Conservation (phyloP, 2,888 invertebrate genomes). For the Sussaba pulchella region DNA sequence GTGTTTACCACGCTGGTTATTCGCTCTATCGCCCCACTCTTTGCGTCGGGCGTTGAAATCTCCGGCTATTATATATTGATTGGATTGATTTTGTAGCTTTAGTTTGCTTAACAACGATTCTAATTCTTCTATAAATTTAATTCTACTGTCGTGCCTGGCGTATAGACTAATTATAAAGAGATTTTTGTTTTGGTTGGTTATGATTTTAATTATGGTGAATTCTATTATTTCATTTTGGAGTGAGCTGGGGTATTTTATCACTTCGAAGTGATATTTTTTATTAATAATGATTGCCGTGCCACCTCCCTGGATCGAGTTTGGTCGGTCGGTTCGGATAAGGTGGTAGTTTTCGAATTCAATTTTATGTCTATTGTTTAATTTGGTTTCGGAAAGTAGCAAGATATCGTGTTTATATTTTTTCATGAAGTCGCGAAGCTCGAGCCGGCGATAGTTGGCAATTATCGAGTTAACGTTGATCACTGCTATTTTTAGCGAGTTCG, state of each 20-base stretch:
- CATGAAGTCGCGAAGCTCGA: slow-evolving; percentile 11
- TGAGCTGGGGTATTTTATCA: neutral
- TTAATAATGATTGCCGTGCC: slow-evolving; percentile 59
- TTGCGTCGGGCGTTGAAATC: slow-evolving; percentile 32
- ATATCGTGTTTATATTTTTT: slow-evolving; percentile 28
- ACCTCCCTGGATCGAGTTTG: slow-evolving; percentile 41
- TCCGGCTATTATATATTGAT: slow-evolving; percentile 35
- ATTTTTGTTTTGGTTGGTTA: neutral
- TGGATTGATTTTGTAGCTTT: too few species aligned
- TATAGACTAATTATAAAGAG: too few species aligned
- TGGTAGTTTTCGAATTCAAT: slow-evolving; percentile 20
- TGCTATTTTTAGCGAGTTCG: neutral
- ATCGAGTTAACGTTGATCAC: slow-evolving; percentile 1
- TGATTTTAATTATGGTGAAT: slow-evolving; percentile 41
- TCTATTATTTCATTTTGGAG: slow-evolving; percentile 19
- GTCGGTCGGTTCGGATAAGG: slow-evolving; percentile 25
- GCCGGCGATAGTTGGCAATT: neutral
- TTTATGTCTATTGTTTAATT: slow-evolving; percentile 43
- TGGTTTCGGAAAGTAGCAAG: slow-evolving; percentile 17
- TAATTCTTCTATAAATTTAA: too few species aligned
- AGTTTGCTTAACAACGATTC: too few species aligned
- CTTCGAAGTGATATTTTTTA: slow-evolving; percentile 26
- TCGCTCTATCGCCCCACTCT: slow-evolving; percentile 7
- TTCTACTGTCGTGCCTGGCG: too few species aligned
- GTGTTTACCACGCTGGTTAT: slow-evolving; percentile 31